phyloP scores from a whole-genome alignment of 2,888 invertebrate genomes.

The Drosophila heteroneura region DNA sequence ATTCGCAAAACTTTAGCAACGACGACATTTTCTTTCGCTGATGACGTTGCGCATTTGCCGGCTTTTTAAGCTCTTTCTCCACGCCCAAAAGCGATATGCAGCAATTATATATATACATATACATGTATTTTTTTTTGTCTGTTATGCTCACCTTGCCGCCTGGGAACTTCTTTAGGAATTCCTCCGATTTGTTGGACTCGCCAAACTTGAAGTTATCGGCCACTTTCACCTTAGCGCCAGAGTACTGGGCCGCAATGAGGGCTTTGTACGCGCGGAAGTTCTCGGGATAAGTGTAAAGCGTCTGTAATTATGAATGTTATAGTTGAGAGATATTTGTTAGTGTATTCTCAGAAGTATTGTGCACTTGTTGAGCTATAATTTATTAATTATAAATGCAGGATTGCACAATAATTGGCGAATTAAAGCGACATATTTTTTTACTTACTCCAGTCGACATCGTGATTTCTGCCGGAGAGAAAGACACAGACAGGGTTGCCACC shows the following conservation, averaged over 20 bases:
- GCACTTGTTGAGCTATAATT: constrained; percentile 16
- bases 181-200: constrained; percentile 95
- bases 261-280: constrained; percentile 99
- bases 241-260: constrained; percentile 98
- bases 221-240: constrained; percentile 94
- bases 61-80: constrained; percentile 29
- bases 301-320: constrained; percentile 84
- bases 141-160: constrained; percentile 93
- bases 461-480: constrained; percentile 86
- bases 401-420: constrained; percentile 76
- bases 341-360: background rate
- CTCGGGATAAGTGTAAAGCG: constrained; percentile 98
- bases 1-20: background rate
- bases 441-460: constrained; percentile 92
- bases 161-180: constrained; percentile 97
- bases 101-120: background rate
- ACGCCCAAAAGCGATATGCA: constrained; percentile 20
- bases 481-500: constrained; percentile 42
- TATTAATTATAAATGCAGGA: constrained; percentile 54
- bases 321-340: constrained; percentile 31
- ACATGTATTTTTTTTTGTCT: too few relatives aligned
- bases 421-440: constrained; percentile 70
- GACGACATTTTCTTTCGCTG: constrained; percentile 34
- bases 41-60: constrained; percentile 71
- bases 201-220: constrained; percentile 95